These are phyloP conservation scores for Rousettus madagascariensis DNA, from an alignment of 2,797 vertebrate genomes.

Conservation along the genomic window DNA sequence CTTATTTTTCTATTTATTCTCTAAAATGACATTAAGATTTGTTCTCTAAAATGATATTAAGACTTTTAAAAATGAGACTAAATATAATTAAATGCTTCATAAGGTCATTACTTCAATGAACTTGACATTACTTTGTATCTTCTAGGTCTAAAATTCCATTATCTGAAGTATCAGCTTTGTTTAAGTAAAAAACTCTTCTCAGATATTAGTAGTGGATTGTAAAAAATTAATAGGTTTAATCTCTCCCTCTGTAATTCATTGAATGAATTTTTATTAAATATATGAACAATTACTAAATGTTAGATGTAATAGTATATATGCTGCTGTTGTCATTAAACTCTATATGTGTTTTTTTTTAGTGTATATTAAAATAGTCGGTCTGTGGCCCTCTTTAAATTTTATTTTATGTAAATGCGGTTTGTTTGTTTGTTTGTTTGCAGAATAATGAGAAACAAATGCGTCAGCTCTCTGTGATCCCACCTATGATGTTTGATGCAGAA, in stretches of 20 bases:
- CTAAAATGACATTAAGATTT: neutral
- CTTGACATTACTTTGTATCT: constrained; percentile 12
- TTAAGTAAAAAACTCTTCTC: constrained; percentile 25
- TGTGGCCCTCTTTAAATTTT: neutral
- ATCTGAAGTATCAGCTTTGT: neutral
- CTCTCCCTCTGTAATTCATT: neutral
- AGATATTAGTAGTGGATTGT: neutral
- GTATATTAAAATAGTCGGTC: neutral
- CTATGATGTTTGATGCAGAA: constrained; percentile 99
- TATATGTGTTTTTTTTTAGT: neutral
- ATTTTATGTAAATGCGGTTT: neutral
- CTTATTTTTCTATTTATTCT: constrained; percentile 17
- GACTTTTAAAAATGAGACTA: neutral
- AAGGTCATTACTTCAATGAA: neutral
- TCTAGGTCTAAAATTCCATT: constrained; percentile 10
- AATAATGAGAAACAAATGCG: constrained; percentile 99
- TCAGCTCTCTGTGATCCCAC: constrained; percentile 98
- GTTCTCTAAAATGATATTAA: neutral
- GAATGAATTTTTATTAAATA: neutral
- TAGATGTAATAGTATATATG: neutral
- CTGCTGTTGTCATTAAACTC: neutral
- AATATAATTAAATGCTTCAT: neutral
- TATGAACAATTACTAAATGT: neutral
- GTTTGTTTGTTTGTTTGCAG: constrained; percentile 80
- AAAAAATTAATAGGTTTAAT: neutral